These are phyloP conservation scores for Drosophila eugracilis DNA, from an alignment of 1,140 invertebrate genomes.

Conservation along the genomic window DNA sequence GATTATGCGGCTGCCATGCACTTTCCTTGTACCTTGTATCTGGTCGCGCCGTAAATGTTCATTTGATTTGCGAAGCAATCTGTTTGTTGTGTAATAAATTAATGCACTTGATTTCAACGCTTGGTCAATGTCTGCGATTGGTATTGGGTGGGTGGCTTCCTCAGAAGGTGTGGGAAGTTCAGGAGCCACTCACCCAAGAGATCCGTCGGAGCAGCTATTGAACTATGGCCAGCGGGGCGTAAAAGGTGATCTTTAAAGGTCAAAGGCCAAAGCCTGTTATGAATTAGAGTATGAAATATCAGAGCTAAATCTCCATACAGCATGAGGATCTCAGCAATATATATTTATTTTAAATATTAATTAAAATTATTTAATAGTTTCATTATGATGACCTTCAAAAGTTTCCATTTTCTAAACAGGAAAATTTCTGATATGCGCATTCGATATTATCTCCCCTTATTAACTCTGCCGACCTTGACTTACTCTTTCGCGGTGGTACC, in stretches of 20 bases:
- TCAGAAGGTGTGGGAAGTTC: constrained; percentile 1
- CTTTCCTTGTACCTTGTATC: constrained; percentile 53
- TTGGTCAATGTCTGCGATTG: constrained; percentile 36
- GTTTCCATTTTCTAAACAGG: no score
- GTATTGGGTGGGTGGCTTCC: constrained; percentile 1
- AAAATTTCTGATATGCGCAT: neutral
- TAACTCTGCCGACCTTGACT: constrained; percentile 34
- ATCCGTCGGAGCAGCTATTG: constrained; percentile 16
- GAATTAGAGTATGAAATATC: no score
- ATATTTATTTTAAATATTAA: neutral
- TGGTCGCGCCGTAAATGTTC: constrained; percentile 58
- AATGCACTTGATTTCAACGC: constrained; percentile 78
- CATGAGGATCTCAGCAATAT: no score
- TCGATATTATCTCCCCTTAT: neutral
- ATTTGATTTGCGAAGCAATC: constrained; percentile 76
- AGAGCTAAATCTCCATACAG: no score
- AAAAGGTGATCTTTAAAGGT: constrained; percentile 23
- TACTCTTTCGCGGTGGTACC: constrained; percentile 14
- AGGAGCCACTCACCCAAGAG: neutral
- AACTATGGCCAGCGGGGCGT: constrained; percentile 1
- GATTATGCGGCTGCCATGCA: constrained; percentile 61
- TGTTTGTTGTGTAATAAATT: constrained; percentile 78
- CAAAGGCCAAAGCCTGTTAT: constrained; percentile 1
- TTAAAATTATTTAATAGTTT: neutral
- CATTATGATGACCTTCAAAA: no score